Conservation (phyloP, 2,797 vertebrate genomes). For the Diglossa cyanea region DNA sequence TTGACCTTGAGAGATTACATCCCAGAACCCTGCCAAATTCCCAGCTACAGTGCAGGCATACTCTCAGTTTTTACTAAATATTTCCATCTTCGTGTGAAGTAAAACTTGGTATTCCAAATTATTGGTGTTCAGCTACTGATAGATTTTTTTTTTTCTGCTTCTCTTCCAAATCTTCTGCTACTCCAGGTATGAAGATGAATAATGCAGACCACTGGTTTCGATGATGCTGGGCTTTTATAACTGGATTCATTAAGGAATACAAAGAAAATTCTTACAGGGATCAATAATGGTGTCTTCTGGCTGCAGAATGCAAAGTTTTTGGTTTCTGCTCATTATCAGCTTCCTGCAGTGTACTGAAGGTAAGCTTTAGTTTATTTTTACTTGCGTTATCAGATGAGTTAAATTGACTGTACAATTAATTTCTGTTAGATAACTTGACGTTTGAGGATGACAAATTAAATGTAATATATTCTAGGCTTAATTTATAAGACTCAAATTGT, state of each 20-base stretch:
- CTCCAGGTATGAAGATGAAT: constrained; percentile 89
- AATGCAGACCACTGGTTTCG: constrained; percentile 85
- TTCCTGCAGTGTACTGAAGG: constrained; percentile 93
- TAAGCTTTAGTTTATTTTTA: constrained; percentile 74
- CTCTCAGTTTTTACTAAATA: not conserved
- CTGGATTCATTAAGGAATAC: constrained; percentile 86
- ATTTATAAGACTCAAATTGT: not conserved
- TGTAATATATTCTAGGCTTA: not conserved
- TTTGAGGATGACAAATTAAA: not conserved
- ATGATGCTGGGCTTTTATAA: constrained; percentile 88
- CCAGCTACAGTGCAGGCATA: not conserved
- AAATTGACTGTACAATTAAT: not conserved
- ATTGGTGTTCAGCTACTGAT: constrained; percentile 49
- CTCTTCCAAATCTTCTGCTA: constrained; percentile 42
- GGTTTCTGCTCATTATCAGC: constrained; percentile 91
- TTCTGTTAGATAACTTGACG: not conserved
- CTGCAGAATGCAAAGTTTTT: constrained; percentile 93
- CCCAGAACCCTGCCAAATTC: not conserved
- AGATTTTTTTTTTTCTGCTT: constrained; percentile 44
- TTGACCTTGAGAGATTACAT: not conserved
- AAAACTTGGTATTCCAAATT: not conserved
- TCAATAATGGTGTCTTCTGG: constrained; percentile 93
- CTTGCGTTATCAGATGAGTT: not conserved
- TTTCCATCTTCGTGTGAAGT: not conserved
- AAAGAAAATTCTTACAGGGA: constrained; percentile 83